Base-by-base conservation (phyloP, 1,140 invertebrate species). In the Drosophila burlai region DNA sequence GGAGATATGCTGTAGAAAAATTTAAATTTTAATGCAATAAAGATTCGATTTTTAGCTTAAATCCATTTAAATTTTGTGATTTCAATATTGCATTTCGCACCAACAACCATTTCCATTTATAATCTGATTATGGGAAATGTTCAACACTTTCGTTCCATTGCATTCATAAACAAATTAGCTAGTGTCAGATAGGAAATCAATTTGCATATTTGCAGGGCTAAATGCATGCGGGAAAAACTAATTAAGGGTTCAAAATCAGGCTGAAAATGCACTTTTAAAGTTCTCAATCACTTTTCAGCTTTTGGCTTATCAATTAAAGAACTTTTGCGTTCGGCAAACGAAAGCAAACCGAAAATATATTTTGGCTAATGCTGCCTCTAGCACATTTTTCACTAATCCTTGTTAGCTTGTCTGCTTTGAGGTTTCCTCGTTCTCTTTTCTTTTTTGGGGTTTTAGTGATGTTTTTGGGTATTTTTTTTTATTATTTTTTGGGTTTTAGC, bases 321-420 rank as follows among this genome's bases (percentile, higher is more conserved):
- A 57, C 26, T 31, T 49, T 58, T 9, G 3, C 15, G 21, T 38
- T 64, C 16, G 61, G 13, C 61, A 40, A 55, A 55, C n/a, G 11
- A 45, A 54, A 47, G 36, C 47, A 55, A 67, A 45, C 38, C 38
- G 13, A 71, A 72, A 46, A 57, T 46, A 57, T 72, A 47, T 62
- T 80, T 80, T 55, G 71, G 67, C 18, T 61, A 73, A 52, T 61
- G 40, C 46, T 63, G 52, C 74, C 60, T 78, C 63, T 13, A 36
- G 62, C 60, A 73, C 65, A 67, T 76, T 46, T 66, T 43, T 62
- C 52, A 43, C 72, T 73, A 83, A 89, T 72, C 80, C 76, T 66
- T 80, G 84, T 86, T 89, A 66, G 83, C 84, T 80, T 86, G 84
- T 80, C 72, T 82, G 67, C 66, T 81, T 83, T 86, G 84, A 74